Conservation (phyloP, 2,888 invertebrate genomes). For the Anthrax anthrax region DNA sequence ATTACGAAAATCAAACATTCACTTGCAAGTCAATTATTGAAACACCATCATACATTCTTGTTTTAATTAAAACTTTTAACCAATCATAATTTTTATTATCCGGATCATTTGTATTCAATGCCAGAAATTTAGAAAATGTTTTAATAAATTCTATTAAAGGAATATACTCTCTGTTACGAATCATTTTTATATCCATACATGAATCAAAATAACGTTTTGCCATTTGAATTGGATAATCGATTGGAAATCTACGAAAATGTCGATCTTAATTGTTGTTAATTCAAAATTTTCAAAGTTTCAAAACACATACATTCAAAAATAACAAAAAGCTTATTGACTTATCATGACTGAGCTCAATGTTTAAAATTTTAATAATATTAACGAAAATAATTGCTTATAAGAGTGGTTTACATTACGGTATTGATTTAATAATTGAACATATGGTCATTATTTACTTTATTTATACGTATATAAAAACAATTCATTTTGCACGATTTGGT, state of each 20-base stretch:
- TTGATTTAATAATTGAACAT: too few relatives aligned
- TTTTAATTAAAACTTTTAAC: background rate
- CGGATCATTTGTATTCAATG: background rate
- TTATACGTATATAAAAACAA: too few relatives aligned
- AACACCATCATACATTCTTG: background rate
- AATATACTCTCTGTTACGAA: background rate
- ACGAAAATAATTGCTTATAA: too few relatives aligned
- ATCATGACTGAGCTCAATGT: too few relatives aligned
- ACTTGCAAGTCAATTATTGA: background rate
- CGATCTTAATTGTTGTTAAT: too few relatives aligned
- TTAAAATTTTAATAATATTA: too few relatives aligned
- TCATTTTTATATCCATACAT: slow-evolving; percentile 1
- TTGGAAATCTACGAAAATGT: background rate
- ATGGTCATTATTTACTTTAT: too few relatives aligned
- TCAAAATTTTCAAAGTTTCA: too few relatives aligned
- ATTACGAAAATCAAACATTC: background rate
- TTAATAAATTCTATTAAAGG: background rate
- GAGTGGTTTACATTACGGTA: too few relatives aligned
- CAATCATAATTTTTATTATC: background rate
- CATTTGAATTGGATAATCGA: background rate
- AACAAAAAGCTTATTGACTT: too few relatives aligned
- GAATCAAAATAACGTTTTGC: slow-evolving; percentile 1
- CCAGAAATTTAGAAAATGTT: background rate
- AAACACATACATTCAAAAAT: too few relatives aligned
- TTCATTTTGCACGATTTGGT: too few relatives aligned